Conservation (phyloP, 2,113 vertebrate genomes). For the Centropristis striata region DNA sequence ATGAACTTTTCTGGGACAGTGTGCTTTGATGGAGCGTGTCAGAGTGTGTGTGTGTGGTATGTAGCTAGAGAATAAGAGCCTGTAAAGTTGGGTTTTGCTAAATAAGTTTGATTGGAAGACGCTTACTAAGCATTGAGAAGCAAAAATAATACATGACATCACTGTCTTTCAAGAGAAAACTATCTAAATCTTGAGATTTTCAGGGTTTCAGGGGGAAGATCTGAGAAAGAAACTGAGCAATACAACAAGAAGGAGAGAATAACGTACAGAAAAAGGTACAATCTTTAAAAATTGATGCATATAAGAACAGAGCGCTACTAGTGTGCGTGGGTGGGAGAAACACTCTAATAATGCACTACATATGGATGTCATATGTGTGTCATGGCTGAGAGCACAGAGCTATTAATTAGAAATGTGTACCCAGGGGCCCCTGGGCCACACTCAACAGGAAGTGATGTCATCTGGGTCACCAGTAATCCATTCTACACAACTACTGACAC, state of each 20-base stretch:
- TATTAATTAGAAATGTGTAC: slow-evolving; percentile 68
- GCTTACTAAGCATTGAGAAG: slow-evolving; percentile 1
- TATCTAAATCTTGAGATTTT: background rate
- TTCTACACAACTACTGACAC: slow-evolving; percentile 15
- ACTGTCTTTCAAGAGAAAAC: background rate
- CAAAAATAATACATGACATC: background rate
- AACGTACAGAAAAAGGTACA: background rate
- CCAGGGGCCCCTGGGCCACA: slow-evolving; percentile 36
- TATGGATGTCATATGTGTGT: slow-evolving; percentile 62
- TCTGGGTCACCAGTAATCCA: slow-evolving; percentile 56
- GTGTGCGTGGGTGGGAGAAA: background rate
- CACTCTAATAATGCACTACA: slow-evolving; percentile 15
- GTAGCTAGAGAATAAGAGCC: slow-evolving; percentile 23
- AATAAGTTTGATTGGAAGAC: slow-evolving; percentile 11
- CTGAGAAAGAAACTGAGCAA: background rate
- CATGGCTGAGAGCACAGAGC: slow-evolving; percentile 46
- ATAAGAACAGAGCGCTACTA: background rate
- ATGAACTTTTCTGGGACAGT: slow-evolving; percentile 75
- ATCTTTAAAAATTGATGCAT: background rate
- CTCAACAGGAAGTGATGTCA: slow-evolving; percentile 67
- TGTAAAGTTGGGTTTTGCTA: slow-evolving; percentile 28
- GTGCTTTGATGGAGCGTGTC: slow-evolving; percentile 24
- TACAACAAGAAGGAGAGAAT: background rate
- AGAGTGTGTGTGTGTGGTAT: background rate
- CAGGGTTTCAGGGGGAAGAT: background rate